These are phyloP conservation scores for Entomobrya proxima DNA, from an alignment of 2,888 invertebrate species.

Conservation along the genomic window DNA sequence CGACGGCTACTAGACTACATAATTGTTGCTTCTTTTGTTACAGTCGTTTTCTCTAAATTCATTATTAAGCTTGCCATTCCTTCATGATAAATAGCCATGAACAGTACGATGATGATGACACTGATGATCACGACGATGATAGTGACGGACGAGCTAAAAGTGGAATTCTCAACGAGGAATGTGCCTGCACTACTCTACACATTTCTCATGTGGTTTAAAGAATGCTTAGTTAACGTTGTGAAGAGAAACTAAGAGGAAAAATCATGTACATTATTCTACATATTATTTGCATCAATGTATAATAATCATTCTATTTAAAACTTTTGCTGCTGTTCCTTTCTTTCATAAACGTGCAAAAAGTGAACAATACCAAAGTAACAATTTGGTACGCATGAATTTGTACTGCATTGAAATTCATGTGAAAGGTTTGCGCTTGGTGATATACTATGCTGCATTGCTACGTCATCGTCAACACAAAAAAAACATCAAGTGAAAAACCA, in stretches of 20 bases:
- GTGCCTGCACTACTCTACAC: too few species aligned
- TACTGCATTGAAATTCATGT: too few species aligned
- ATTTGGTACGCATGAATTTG: slow-evolving; percentile 12
- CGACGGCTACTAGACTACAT: slow-evolving; percentile 34
- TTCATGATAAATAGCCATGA: slow-evolving; percentile 38
- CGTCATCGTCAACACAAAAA: neutral
- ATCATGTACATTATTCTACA: slow-evolving; percentile 25
- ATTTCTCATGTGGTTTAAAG: too few species aligned
- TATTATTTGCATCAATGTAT: slow-evolving; percentile 26
- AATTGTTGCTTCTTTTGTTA: slow-evolving; percentile 33
- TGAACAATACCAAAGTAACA: neutral
- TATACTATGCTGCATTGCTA: neutral
- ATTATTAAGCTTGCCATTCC: slow-evolving; percentile 34
- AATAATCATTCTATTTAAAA: slow-evolving; percentile 23
- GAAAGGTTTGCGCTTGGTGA: neutral
- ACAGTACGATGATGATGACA: slow-evolving; percentile 30
- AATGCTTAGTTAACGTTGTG: too few species aligned
- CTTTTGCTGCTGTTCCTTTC: neutral
- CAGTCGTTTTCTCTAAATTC: neutral
- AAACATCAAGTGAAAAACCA: neutral
- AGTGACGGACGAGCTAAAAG: neutral
- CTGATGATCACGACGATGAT: neutral
- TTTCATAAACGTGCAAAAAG: neutral
- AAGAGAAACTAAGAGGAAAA: too few species aligned
- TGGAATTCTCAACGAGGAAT: too few species aligned